Base-by-base conservation (phyloP, 2,888 invertebrate species). In the Aphidius colemani region DNA sequence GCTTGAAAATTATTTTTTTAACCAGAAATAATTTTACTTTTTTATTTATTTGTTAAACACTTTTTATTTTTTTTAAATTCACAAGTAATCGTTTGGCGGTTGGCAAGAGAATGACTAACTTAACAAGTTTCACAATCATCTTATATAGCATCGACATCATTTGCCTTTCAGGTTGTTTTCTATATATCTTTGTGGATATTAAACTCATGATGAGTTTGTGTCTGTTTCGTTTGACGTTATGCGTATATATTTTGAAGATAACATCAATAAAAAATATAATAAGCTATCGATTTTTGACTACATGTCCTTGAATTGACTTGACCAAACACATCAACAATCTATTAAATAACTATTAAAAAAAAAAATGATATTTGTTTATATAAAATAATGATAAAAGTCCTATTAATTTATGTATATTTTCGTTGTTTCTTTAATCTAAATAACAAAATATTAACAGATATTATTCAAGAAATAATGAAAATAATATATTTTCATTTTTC, bases 91-190 rank as follows among this genome's bases (percentile, higher is more conserved):
- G n/a, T 53, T 66, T 67, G 67, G 73, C 69, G 68, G 74, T 69
- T 72, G 69, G 67, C 66, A 59, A 61, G 66, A 67, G 78, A 78
- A 75, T 78, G 78, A 79, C 79, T 79, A 75, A 75, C 69, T 73
- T 67, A 70, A 53, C 70, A 66, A 67, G 68, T 67, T 58, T 53
- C 64, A 48, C 71, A 71, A 69, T 75, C 74, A 75, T 74, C 79
- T 79, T 79, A 79, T 79, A 79, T 79, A 79, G 78, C 69, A 69
- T 67, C 65, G 61, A 67, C 68, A 69, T 69, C 68, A 62, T 63
- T 69, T 70, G 65, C 71, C 69, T 68, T 66, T 40, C 65, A 68
- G 66, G 50, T 65, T 67, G 62, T 69, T 66, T 68, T 65, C 66
- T 62, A 58, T 62, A 58, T 53, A 59, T 58, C 61, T 46, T 55